Percentiles rank a stretch among this genome's conserved stretches.
phyloP scores from a whole-genome alignment of 2,888 invertebrate genomes.

The Drosophila mettleri region DNA sequence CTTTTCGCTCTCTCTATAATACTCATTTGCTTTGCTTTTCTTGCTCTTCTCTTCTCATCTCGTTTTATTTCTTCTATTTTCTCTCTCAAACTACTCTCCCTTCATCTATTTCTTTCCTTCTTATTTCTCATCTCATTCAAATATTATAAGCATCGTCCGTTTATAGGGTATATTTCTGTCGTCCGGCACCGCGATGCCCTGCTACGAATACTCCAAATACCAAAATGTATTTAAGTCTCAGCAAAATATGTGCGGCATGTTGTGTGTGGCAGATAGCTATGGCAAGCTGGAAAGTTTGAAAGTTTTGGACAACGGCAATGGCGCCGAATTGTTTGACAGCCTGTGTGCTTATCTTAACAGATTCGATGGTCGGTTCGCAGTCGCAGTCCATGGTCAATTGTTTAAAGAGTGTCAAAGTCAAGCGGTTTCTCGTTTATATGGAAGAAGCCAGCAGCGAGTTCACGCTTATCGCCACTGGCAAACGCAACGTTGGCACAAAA shows the following conservation, averaged over 20 bases:
- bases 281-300: constrained; percentile 35
- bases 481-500: constrained; percentile 77
- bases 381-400: constrained; percentile 58
- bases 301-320: constrained; percentile 46
- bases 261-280: constrained; percentile 11
- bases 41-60: neutral
- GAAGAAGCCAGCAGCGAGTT: neutral
- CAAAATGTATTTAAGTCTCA: constrained; percentile 14
- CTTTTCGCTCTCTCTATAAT: neutral
- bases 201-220: constrained; percentile 3
- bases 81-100: neutral
- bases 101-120: neutral
- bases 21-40: neutral
- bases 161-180: neutral
- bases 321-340: constrained; percentile 62
- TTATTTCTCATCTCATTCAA: too few species aligned
- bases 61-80: neutral
- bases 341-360: constrained; percentile 65
- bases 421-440: constrained; percentile 56
- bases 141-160: too few species aligned
- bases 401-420: constrained; percentile 80
- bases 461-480: constrained; percentile 69
- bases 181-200: neutral
- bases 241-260: constrained; percentile 8
- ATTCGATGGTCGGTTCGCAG: constrained; percentile 55